Percentiles rank a stretch among this genome's conserved stretches.
phyloP scores from a whole-genome alignment of 1,140 invertebrate genomes.

The Sinella curviseta region DNA sequence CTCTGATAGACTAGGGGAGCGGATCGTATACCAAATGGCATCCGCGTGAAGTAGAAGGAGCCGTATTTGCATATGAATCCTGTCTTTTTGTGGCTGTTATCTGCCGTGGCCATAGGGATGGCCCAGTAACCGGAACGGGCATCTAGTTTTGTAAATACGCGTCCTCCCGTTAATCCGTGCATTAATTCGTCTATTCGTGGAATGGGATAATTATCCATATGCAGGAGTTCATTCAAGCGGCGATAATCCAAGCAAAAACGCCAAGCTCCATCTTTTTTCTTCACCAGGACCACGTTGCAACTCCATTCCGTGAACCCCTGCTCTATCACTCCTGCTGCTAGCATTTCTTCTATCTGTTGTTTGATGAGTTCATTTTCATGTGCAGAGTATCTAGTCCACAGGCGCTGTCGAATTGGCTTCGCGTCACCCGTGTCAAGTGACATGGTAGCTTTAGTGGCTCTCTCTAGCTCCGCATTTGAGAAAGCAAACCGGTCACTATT shows the following conservation, averaged over 20 bases:
- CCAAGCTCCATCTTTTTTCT: slow-evolving; percentile 53
- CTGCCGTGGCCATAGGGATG: slow-evolving; percentile 47
- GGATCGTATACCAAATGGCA: background rate
- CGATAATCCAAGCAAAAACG: slow-evolving; percentile 57
- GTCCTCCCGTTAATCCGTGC: slow-evolving; percentile 48
- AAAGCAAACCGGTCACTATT: background rate
- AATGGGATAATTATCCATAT: slow-evolving; percentile 54
- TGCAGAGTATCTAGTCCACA: background rate
- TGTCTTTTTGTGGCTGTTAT: background rate
- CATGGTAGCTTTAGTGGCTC: background rate
- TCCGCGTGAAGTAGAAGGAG: background rate
- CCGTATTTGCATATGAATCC: background rate
- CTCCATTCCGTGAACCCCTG: slow-evolving; percentile 34
- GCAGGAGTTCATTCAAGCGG: slow-evolving; percentile 53
- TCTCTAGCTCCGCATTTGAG: background rate
- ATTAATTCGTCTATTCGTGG: slow-evolving; percentile 55
- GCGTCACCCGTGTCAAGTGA: background rate
- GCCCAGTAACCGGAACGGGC: slow-evolving; percentile 55
- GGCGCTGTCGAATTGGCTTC: background rate
- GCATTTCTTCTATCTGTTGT: slow-evolving; percentile 43
- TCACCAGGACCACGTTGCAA: slow-evolving; percentile 48
- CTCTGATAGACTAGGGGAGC: background rate
- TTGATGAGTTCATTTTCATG: background rate
- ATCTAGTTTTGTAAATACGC: slow-evolving; percentile 53
- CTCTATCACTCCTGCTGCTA: slow-evolving; percentile 38